These are phyloP conservation scores for Zapornia atra DNA, from an alignment of 2,113 vertebrate genomes.

Conservation along the genomic window DNA sequence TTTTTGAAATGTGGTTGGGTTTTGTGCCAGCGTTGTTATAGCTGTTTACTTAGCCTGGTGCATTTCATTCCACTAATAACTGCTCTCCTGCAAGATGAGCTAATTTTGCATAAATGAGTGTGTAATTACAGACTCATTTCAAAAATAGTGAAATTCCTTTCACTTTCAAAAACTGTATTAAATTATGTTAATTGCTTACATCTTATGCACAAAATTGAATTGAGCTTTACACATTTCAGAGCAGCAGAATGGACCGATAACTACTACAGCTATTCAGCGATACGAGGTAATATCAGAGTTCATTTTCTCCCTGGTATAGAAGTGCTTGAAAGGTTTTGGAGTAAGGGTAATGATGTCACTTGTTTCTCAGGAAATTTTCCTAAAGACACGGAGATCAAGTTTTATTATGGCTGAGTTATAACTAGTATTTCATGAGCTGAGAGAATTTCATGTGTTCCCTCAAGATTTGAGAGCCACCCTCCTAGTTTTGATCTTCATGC, in stretches of 20 bases:
- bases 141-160: neutral
- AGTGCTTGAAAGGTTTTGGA: neutral
- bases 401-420: neutral
- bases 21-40: neutral
- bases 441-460: neutral
- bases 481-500: neutral
- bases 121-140: slow-evolving; percentile 2
- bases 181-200: neutral
- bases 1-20: neutral
- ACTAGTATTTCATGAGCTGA: neutral
- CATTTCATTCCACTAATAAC: slow-evolving; percentile 16
- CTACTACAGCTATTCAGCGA: neutral
- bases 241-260: neutral
- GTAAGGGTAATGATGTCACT: neutral
- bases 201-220: neutral
- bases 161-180: neutral
- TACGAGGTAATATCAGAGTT: neutral
- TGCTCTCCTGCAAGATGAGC: neutral
- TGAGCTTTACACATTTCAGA: neutral
- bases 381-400: neutral
- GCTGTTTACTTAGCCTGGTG: neutral
- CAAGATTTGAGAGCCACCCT: neutral
- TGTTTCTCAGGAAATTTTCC: neutral
- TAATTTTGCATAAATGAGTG: slow-evolving; percentile 32
- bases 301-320: neutral